Base-by-base conservation (phyloP, 2,113 vertebrate species). In the Gracilinanus agilis region DNA sequence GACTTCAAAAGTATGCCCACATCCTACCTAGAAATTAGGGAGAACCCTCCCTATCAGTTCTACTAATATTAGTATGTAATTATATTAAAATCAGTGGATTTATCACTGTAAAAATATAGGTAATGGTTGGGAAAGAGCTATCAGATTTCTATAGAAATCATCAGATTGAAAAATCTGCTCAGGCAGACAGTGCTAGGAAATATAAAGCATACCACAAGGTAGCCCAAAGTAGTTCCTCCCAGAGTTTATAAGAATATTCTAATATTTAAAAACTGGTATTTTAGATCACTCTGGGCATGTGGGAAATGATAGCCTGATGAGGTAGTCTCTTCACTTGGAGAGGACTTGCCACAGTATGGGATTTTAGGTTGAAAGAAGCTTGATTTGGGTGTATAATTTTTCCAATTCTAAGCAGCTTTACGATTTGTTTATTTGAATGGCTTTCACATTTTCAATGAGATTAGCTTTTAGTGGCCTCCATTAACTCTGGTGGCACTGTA, bases 31-130 rank as follows among this genome's bases (percentile, higher is more conserved):
- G n/a, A 75, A 75, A 21, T 67, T 67, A 67, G 29, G 61, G 13
- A 67, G 29, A 5, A 5, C 49, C 49, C 49, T 49, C 3, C 9
- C 29, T n/a, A 90, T 54, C 27, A 92, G 27, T 83, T 90, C 19
- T 24, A 3, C 93, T 5, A 90, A 92, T 3, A 93, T 95, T 88
- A 92, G 49, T 29, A 93, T 94, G 24, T 13, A 91, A 0, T 95
- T 95, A 75, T 55, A 6, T 90, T 95, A 75, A 19, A 88, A 67
- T 96, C 54, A 94, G 49, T 88, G 49, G n/a, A 13, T 91, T 90
- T 93, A 83, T 90, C n/a, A n/a, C 24, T 55, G 16, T 91, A 44
- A 44, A 92, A 94, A 56, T 61, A 24, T 27, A 88, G 24, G 16
- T 89, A 53, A 40, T 16, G 21, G 16, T 83, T 83, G n/a, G n/a